Evolutionary conservation across 2,113 vertebrate species (phyloP).

Genomic region (Synchiropus splendidus): DNA sequence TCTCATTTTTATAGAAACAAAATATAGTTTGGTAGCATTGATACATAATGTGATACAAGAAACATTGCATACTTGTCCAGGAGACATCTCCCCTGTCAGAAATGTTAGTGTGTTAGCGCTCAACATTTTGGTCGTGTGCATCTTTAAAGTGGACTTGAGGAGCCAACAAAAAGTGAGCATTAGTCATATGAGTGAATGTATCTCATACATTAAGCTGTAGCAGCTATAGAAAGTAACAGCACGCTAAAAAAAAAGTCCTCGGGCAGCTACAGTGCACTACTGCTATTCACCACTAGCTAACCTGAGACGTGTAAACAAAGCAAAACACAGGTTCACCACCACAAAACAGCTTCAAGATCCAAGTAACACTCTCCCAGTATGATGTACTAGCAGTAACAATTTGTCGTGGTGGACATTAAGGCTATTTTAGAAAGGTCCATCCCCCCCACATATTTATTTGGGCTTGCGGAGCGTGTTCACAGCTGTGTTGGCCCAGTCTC

Average conservation of each 20-base stretch:
- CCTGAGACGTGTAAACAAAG: slow-evolving; percentile 36
- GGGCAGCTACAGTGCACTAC: slow-evolving; percentile 29
- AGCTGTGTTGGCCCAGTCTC: slow-evolving; percentile 45
- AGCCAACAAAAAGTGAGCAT: slow-evolving; percentile 17
- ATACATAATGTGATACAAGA: slow-evolving; percentile 33
- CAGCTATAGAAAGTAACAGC: slow-evolving; percentile 27
- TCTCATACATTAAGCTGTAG: slow-evolving; percentile 40
- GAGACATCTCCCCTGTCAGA: slow-evolving; percentile 5
- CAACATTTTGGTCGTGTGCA: slow-evolving; percentile 15
- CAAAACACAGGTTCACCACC: background rate
- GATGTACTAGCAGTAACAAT: slow-evolving; percentile 20
- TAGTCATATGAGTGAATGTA: slow-evolving; percentile 24
- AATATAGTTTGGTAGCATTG: slow-evolving; percentile 25
- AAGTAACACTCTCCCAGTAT: slow-evolving; percentile 13
- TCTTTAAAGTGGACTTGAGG: slow-evolving; percentile 4
- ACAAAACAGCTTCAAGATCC: slow-evolving; percentile 8
- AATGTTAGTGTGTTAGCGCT: slow-evolving; percentile 32
- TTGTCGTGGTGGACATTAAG: slow-evolving; percentile 7
- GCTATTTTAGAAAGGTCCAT: slow-evolving; percentile 14
- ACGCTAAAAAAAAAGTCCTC: slow-evolving; percentile 21
- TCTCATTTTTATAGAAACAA: slow-evolving; percentile 24
- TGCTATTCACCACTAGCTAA: slow-evolving; percentile 21
- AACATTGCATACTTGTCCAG: slow-evolving; percentile 33
- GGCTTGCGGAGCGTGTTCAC: slow-evolving; percentile 41
- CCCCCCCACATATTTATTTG: slow-evolving; percentile 23